Evolutionary conservation across 2,888 invertebrate genomes (phyloP).

Genomic region (Drosophila fungiperda): DNA sequence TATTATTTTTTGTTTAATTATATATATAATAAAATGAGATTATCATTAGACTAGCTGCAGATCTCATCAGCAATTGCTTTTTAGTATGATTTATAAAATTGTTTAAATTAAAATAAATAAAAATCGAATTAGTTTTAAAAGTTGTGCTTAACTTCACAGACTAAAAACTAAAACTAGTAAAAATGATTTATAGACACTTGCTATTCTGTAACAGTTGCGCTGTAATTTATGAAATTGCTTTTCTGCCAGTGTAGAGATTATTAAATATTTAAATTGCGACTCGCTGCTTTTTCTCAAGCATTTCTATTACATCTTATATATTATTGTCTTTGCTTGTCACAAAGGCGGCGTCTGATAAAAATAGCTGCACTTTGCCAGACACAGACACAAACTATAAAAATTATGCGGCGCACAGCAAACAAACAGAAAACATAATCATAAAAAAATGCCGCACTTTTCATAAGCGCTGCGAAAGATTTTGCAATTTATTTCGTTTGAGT

Average conservation of each 20-base stretch:
- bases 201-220: background rate
- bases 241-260: constrained; percentile 30
- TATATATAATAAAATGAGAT: too few species aligned
- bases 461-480: constrained; percentile 69
- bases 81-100: background rate
- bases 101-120: background rate
- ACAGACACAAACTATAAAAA: constrained; percentile 59
- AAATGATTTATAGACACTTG: background rate
- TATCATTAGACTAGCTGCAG: background rate
- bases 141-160: background rate
- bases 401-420: constrained; percentile 39
- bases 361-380: constrained; percentile 66
- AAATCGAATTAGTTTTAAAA: background rate
- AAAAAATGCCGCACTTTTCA: constrained; percentile 74
- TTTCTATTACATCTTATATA: constrained; percentile 24
- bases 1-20: background rate
- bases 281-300: constrained; percentile 17
- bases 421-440: constrained; percentile 58
- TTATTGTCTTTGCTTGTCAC: constrained; percentile 26
- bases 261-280: constrained; percentile 63
- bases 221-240: background rate
- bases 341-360: constrained; percentile 59
- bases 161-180: background rate
- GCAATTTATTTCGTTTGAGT: constrained; percentile 77
- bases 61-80: background rate